Conservation (phyloP, 2,113 vertebrate species). For the Dicaeum eximium region DNA sequence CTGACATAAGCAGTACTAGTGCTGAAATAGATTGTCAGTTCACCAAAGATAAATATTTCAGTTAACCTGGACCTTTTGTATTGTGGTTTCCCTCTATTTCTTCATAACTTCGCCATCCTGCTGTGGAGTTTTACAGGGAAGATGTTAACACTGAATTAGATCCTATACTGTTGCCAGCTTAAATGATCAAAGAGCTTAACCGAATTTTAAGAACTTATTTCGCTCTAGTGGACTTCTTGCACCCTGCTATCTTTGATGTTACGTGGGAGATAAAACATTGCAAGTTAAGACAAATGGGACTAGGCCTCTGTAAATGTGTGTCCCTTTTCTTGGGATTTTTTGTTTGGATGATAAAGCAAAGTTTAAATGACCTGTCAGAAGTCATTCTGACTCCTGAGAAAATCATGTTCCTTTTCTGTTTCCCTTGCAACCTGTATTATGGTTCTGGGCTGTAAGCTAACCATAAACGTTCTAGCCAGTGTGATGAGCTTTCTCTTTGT, state of each 20-base stretch:
- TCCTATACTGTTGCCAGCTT: not conserved
- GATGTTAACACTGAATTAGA: not conserved
- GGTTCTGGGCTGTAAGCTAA: not conserved
- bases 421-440: not conserved
- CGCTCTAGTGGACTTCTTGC: not conserved
- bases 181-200: not conserved
- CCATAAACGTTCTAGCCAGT: not conserved
- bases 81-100: not conserved
- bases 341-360: not conserved
- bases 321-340: not conserved
- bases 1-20: not conserved
- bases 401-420: not conserved
- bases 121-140: not conserved
- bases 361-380: not conserved
- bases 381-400: not conserved
- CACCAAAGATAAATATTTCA: not conserved
- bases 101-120: not conserved
- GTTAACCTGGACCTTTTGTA: not conserved
- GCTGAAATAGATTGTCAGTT: not conserved
- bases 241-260: not conserved
- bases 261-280: not conserved
- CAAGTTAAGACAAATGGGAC: not conserved
- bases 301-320: not conserved
- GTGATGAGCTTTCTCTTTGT: not conserved
- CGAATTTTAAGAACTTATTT: not conserved